Base-by-base conservation (phyloP, 2,888 invertebrate genomes). In the Meliscaeva auricollis region DNA sequence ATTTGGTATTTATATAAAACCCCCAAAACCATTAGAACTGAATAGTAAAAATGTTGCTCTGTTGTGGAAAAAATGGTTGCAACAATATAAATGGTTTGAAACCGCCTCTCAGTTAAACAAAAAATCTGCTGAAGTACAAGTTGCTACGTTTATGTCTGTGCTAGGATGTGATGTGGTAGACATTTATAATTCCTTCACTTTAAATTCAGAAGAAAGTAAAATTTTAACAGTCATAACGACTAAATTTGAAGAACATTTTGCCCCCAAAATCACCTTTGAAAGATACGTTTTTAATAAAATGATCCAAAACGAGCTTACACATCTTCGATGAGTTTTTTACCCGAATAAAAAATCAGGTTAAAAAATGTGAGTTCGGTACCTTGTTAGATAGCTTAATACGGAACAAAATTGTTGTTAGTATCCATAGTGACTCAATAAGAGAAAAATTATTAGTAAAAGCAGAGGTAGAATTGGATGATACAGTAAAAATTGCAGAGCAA, bases 291-390 rank as follows among this genome's bases (percentile, higher is more conserved):
- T 81, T 30, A 78, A 84, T 62, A 84, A 52, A 62, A 64, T 85
- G 22, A 64, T 26, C 0, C 78, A 87, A 84, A 62, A 26, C n/a
- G 74, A 73, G 22, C 68, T 58, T 8, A 72, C 87, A 20, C 35
- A n/a, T 44, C 17, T 87, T 87, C 64, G 81, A 87, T 52, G 69
- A 84, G n/a, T 87, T 81, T 58, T 81, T 69, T 64, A 87, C 77
- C 13, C 72, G 76, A 64, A 80, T 87, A 50, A 87, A 82, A 68
- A n/a, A n/a, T n/a, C n/a, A n/a, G n/a, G n/a, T n/a, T n/a, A n/a
- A n/a, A n/a, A n/a, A n/a, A n/a, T n/a, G n/a, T n/a, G n/a, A n/a
- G n/a, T n/a, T n/a, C n/a, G n/a, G n/a, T n/a, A 82, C 17, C 9
- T 56, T 81, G 13, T 52, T 58, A 20, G 74, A 74, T 58, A 54